phyloP scores from a whole-genome alignment of 2,797 vertebrate genomes.

The Philypnodon macrostomus region DNA sequence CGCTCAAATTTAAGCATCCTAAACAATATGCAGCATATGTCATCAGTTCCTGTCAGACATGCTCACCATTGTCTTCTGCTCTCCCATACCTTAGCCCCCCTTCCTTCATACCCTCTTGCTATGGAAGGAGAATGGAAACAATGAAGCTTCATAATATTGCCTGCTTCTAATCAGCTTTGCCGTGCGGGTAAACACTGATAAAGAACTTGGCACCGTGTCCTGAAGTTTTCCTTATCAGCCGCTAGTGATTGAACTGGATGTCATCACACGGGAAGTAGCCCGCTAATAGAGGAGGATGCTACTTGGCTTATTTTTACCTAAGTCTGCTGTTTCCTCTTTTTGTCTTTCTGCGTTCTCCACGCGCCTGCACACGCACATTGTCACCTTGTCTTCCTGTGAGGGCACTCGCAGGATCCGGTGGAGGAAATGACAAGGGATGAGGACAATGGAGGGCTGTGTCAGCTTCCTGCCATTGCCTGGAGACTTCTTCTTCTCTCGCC shows the following conservation, averaged over 20 bases:
- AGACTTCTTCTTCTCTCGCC: constrained; percentile 45
- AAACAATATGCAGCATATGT: too few species aligned
- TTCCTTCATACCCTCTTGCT: constrained; percentile 24
- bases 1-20: constrained; percentile 19
- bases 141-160: constrained; percentile 67
- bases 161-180: constrained; percentile 76
- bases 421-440: constrained; percentile 67
- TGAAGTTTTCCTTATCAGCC: constrained; percentile 69
- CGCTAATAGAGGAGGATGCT: constrained; percentile 48
- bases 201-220: constrained; percentile 75
- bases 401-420: constrained; percentile 48
- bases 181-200: constrained; percentile 75
- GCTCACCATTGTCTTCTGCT: too few species aligned
- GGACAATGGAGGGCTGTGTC: constrained; percentile 71
- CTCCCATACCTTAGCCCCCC: too few species aligned
- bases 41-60: too few species aligned
- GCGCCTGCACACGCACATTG: constrained; percentile 61
- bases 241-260: constrained; percentile 65
- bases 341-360: constrained; percentile 60
- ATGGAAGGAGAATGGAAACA: constrained; percentile 63
- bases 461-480: constrained; percentile 64
- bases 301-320: constrained; percentile 63
- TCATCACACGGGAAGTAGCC: constrained; percentile 58
- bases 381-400: constrained; percentile 71
- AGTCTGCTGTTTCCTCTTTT: constrained; percentile 53